Evolutionary conservation across 2,888 invertebrate genomes (phyloP).

Genomic region (Mechanitis mazaeus): DNA sequence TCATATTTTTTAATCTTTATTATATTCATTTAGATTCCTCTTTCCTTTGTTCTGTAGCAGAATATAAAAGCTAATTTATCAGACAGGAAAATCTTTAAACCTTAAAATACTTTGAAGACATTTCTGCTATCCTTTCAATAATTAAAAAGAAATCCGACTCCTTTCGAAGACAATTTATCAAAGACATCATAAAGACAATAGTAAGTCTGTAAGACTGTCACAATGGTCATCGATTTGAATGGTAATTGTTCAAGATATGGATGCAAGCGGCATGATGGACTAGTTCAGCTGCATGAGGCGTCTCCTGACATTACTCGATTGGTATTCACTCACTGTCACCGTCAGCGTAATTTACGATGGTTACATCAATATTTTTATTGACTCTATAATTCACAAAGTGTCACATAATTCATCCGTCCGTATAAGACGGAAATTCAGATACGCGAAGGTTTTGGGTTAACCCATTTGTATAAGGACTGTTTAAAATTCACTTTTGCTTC

Average conservation of each 20-base stretch:
- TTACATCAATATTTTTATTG: slow-evolving; percentile 45
- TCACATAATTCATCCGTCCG: slow-evolving; percentile 44
- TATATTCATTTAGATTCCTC: slow-evolving; percentile 4
- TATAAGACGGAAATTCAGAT: slow-evolving; percentile 19
- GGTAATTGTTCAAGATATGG: slow-evolving; percentile 12
- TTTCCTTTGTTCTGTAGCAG: slow-evolving; percentile 1
- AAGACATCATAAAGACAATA: not conserved
- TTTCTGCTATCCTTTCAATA: no score
- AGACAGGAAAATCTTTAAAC: not conserved
- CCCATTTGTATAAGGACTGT: slow-evolving; percentile 24
- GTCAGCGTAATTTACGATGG: slow-evolving; percentile 33
- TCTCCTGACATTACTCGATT: slow-evolving; percentile 27
- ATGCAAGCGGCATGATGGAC: slow-evolving; percentile 19
- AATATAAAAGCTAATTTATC: not conserved
- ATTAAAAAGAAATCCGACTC: no score
- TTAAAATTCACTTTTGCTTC: slow-evolving; percentile 9
- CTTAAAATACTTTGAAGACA: no score
- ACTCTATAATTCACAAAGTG: slow-evolving; percentile 41
- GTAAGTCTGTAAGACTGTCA: not conserved
- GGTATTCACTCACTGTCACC: slow-evolving; percentile 34
- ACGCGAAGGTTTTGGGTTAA: slow-evolving; percentile 28
- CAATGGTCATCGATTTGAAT: slow-evolving; percentile 9
- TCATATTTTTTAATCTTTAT: slow-evolving; percentile 8
- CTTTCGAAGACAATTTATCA: not conserved
- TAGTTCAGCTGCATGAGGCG: slow-evolving; percentile 13